These are phyloP conservation scores for Melanostoma mellinum DNA, from an alignment of 2,888 invertebrate genomes.

Conservation along the genomic window DNA sequence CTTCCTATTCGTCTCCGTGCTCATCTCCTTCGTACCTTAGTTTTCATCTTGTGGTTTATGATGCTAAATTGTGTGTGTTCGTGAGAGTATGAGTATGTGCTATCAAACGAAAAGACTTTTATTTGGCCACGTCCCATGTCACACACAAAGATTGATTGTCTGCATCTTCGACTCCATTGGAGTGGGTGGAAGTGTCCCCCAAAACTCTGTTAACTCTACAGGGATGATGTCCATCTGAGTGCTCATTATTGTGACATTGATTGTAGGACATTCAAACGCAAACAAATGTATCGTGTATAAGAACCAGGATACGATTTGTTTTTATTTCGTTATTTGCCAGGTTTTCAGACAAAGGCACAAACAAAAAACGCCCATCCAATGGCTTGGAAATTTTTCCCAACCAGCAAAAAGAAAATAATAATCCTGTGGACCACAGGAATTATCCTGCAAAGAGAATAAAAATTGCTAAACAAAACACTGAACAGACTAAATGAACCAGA, in stretches of 20 bases:
- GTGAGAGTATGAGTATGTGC: slow-evolving; percentile 8
- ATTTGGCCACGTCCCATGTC: slow-evolving; percentile 73
- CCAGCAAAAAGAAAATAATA: slow-evolving; percentile 57
- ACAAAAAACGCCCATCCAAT: slow-evolving; percentile 36
- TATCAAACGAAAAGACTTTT: slow-evolving; percentile 39
- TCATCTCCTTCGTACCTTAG: neutral
- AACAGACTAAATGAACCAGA: slow-evolving; percentile 64
- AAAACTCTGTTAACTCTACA: slow-evolving; percentile 22
- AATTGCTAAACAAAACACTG: slow-evolving; percentile 69
- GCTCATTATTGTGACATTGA: slow-evolving; percentile 72
- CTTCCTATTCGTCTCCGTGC: slow-evolving; percentile 29
- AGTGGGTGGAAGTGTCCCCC: neutral
- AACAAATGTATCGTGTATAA: slow-evolving; percentile 11
- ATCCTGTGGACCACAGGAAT: slow-evolving; percentile 59
- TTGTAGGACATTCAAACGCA: slow-evolving; percentile 56
- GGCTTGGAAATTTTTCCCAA: slow-evolving; percentile 52
- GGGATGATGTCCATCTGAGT: slow-evolving; percentile 73
- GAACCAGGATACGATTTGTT: slow-evolving; percentile 28
- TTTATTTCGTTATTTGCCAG: slow-evolving; percentile 62
- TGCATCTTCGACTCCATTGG: slow-evolving; percentile 25
- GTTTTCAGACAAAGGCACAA: slow-evolving; percentile 49
- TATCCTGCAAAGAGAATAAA: slow-evolving; percentile 44
- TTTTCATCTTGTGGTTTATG: slow-evolving; percentile 64
- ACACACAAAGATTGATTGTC: slow-evolving; percentile 70
- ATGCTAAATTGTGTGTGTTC: slow-evolving; percentile 63